Evolutionary conservation across 2,888 invertebrate species (phyloP), one percentile per base, ranked within the genome.

Genomic region (Cerastoderma edule): DNA sequence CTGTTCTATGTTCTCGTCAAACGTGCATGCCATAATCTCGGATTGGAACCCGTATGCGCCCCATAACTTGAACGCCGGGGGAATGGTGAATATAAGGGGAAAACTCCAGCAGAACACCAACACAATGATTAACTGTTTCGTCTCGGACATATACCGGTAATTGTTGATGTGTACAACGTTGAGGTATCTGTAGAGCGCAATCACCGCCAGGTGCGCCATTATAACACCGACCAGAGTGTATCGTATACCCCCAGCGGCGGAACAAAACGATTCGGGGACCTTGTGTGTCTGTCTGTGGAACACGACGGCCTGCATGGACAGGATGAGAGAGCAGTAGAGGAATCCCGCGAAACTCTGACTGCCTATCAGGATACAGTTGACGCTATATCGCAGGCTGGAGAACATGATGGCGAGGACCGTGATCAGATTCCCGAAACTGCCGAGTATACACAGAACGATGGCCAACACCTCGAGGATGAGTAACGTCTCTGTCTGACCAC

Each of bases 341-440:
- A 88, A 85, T 63, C 87, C 86, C 24, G 88, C 87, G 57, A 86
- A 75, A 64, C 89, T 88, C 64, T 87, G 84, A 75, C 89, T 87
- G 32, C 89, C 88, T 65, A 89, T 88, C 16, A 89, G 78, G 53
- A 89, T 87, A 73, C 88, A 87, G 83, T 89, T 89, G 60, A 89
- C 85, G 73, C 87, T 89, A 64, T 82, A 86, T 5, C 87, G 81
- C 3, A 89, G 82, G 54, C 85, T 87, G 39, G 87, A 87, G 46
- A 85, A 88, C n/a, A 87, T 35, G 39, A 89, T 88, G n/a, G 89
- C 88, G 6, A 89, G 71, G 4, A 89, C 84, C 2, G 89, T 89
- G n/a, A 89, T 83, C 8, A 86, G 77, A 78, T 89, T 89, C 30
- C 88, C 88, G 8, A 86, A 83, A 39, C 84, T 84, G 22, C 89